Evolutionary conservation across 2,888 invertebrate genomes (phyloP).

Genomic region (Lathronympha strigana): DNA sequence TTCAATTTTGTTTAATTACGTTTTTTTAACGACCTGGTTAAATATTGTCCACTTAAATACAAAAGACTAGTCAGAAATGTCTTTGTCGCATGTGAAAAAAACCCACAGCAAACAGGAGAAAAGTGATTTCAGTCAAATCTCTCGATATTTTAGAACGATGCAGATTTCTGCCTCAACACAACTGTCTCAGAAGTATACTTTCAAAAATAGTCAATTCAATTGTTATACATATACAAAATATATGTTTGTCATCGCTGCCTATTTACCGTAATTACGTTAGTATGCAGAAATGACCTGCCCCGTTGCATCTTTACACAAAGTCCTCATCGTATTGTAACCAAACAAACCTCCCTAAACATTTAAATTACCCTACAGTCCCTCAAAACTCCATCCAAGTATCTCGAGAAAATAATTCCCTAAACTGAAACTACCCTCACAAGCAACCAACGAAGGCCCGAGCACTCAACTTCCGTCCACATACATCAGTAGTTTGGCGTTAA

Average conservation of each 20-base stretch:
- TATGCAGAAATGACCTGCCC: too few species aligned
- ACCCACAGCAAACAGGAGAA: too few species aligned
- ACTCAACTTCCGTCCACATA: constrained; percentile 29
- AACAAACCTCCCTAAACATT: not conserved
- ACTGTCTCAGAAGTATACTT: too few species aligned
- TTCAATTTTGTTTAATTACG: not conserved
- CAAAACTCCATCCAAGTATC: not conserved
- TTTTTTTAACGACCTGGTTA: not conserved
- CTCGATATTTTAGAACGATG: too few species aligned
- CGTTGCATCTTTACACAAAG: too few species aligned
- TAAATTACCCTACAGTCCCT: not conserved
- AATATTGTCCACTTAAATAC: not conserved
- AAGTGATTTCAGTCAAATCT: too few species aligned
- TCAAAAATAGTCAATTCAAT: too few species aligned
- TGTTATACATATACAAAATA: too few species aligned
- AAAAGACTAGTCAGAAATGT: not conserved
- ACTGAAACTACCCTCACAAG: constrained; percentile 13
- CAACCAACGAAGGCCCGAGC: constrained; percentile 2
- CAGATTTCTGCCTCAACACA: too few species aligned
- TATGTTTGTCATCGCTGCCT: too few species aligned
- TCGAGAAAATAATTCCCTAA: constrained; percentile 9
- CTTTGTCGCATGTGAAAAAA: not conserved
- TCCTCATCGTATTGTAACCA: not conserved
- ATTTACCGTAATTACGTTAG: too few species aligned
- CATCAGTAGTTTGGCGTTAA: constrained; percentile 40